Conservation (phyloP, 2,797 vertebrate genomes). For the Tachyglossus aculeatus region DNA sequence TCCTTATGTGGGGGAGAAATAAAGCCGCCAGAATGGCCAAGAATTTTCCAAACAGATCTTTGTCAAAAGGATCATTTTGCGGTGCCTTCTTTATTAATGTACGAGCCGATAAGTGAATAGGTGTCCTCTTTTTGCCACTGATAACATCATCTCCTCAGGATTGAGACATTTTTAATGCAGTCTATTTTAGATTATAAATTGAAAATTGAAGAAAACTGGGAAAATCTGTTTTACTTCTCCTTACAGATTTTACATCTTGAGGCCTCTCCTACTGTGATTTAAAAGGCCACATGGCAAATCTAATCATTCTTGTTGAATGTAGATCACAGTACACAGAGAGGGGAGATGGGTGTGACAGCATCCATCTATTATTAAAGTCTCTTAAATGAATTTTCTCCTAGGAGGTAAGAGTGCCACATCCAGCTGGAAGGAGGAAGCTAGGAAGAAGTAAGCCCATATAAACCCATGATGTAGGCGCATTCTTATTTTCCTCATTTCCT, state of each 20-base stretch:
- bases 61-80: slow-evolving; percentile 36
- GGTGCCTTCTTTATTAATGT: slow-evolving; percentile 30
- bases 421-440: background rate
- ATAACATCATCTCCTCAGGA: slow-evolving; percentile 53
- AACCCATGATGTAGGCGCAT: too few relatives aligned
- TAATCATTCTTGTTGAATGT: slow-evolving; percentile 38
- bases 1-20: slow-evolving; percentile 41
- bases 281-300: background rate
- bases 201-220: slow-evolving; percentile 38
- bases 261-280: slow-evolving; percentile 16
- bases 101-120: slow-evolving; percentile 41
- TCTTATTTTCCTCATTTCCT: too few relatives aligned
- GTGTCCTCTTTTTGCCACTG: slow-evolving; percentile 29
- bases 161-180: slow-evolving; percentile 19
- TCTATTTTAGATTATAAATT: slow-evolving; percentile 49
- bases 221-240: slow-evolving; percentile 43
- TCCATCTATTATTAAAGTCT: slow-evolving; percentile 34
- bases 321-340: slow-evolving; percentile 6
- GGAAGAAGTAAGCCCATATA: fast-evolving
- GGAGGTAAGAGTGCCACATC: background rate
- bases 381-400: slow-evolving; percentile 23
- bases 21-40: background rate
- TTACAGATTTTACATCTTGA: slow-evolving; percentile 32
- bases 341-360: slow-evolving; percentile 15
- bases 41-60: slow-evolving; percentile 30